Evolutionary conservation across 2,797 vertebrate species (phyloP).

Genomic region (Rhynchotus rufescens): DNA sequence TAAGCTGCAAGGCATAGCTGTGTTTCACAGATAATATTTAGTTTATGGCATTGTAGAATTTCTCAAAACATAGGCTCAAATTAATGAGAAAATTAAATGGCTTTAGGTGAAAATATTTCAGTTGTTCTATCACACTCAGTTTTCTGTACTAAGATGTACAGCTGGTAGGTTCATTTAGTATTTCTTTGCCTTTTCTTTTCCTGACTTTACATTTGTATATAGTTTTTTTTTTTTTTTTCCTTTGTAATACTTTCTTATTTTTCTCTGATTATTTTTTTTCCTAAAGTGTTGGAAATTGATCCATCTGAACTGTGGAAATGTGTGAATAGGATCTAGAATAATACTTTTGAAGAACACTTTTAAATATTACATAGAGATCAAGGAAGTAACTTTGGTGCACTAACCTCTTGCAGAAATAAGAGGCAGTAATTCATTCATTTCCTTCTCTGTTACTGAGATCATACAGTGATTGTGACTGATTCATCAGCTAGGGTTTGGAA

Average conservation of each 20-base stretch:
- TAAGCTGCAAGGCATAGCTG: not conserved
- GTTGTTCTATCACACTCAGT: not conserved
- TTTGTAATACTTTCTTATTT: not conserved
- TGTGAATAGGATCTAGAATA: constrained; percentile 7
- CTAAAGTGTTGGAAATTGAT: not conserved
- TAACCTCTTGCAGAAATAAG: not conserved
- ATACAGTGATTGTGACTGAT: not conserved
- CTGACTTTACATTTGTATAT: not conserved
- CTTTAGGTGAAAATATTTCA: constrained; percentile 14
- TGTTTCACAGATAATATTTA: not conserved
- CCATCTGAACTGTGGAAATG: constrained; percentile 8
- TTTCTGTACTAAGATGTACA: not conserved
- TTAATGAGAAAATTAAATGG: constrained; percentile 1
- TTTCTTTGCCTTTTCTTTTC: constrained; percentile 34
- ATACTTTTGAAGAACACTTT: not conserved
- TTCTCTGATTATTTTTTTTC: not conserved
- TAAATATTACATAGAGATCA: constrained; percentile 3
- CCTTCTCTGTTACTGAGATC: not conserved
- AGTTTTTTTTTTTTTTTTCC: not conserved
- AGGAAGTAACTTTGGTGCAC: not conserved
- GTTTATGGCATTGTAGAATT: not conserved
- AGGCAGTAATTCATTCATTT: not conserved
- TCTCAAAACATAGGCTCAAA: constrained; percentile 15
- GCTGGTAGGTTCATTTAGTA: constrained; percentile 7
- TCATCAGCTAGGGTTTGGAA: not conserved